Evolutionary conservation across 2,797 vertebrate species (phyloP).

Genomic region (Caiman crocodilus): DNA sequence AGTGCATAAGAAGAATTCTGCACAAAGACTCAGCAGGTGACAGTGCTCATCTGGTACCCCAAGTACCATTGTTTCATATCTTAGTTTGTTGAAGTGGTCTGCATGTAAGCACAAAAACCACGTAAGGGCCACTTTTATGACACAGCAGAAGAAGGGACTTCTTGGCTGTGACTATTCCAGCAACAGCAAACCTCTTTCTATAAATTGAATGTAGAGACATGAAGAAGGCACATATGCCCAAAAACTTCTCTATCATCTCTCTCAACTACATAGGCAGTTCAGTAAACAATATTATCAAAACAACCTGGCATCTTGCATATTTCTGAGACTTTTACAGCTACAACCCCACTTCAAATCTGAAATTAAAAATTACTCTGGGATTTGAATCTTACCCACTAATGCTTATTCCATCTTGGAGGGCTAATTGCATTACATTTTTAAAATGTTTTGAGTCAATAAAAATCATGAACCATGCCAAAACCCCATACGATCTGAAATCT

Average conservation of each 20-base stretch:
- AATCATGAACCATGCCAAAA: not conserved
- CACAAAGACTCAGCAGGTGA: accelerated
- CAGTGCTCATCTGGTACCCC: not conserved
- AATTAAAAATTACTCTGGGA: not conserved
- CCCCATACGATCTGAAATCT: not conserved
- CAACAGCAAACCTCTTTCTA: not conserved
- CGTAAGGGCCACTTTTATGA: conserved; percentile 43
- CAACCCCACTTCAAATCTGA: not conserved
- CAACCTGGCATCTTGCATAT: no score
- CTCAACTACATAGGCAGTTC: no score
- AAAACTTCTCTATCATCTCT: no score
- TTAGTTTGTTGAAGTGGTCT: not conserved
- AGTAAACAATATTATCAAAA: no score
- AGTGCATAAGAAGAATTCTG: not conserved
- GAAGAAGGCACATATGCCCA: no score
- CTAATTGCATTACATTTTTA: not conserved
- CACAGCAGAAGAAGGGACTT: not conserved
- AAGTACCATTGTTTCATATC: accelerated
- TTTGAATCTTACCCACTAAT: not conserved
- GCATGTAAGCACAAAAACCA: conserved; percentile 7
- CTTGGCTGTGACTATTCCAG: conserved; percentile 33
- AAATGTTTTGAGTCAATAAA: not conserved
- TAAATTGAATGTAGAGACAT: no score
- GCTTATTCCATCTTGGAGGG: not conserved
- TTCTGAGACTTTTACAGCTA: no score